These are phyloP conservation scores for Varroa destructor DNA, from an alignment of 1,140 invertebrate genomes.

Conservation along the genomic window DNA sequence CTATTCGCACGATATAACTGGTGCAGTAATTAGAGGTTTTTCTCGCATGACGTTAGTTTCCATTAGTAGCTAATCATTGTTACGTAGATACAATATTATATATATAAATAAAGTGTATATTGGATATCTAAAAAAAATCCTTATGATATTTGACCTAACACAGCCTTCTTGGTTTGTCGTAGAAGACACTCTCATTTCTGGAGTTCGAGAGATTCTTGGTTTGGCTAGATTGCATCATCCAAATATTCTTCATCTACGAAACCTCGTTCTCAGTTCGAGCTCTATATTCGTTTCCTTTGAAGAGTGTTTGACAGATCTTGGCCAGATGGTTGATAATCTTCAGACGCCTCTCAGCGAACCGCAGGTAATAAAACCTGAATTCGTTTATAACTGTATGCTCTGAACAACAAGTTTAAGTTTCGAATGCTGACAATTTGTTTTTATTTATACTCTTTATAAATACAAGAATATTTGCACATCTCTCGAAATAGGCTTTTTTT, in stretches of 20 bases:
- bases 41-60: too few relatives aligned
- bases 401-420: too few relatives aligned
- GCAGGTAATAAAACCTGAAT: background rate
- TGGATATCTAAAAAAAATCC: background rate
- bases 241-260: conserved; percentile 5
- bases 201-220: background rate
- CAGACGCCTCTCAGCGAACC: conserved; percentile 1
- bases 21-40: background rate
- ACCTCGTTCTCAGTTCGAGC: conserved; percentile 15
- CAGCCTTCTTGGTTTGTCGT: too few relatives aligned
- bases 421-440: too few relatives aligned
- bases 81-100: background rate
- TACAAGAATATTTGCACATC: too few relatives aligned
- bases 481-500: too few relatives aligned
- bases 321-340: background rate
- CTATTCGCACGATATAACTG: background rate
- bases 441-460: too few relatives aligned
- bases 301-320: conserved; percentile 15
- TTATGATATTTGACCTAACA: background rate
- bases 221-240: conserved; percentile 5
- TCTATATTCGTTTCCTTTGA: conserved; percentile 13
- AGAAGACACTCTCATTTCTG: conserved; percentile 8
- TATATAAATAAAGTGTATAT: conserved; percentile 2
- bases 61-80: too few relatives aligned
- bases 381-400: background rate